These are phyloP conservation scores for Amblyopsis rosae DNA, from an alignment of 2,113 vertebrate species.

Conservation along the genomic window DNA sequence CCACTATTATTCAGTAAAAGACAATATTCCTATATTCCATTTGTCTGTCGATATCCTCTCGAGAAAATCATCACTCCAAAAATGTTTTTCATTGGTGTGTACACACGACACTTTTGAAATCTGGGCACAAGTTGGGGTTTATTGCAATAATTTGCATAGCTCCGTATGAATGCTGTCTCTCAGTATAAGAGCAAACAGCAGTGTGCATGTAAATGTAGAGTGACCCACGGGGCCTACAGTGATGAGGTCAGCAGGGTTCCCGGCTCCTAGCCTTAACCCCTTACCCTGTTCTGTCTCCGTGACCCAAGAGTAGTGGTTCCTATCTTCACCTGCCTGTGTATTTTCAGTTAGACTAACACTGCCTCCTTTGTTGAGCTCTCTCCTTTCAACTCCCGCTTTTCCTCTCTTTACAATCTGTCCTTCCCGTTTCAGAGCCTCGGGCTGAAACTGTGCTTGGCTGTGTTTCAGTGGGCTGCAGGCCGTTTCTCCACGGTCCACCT, in stretches of 20 bases:
- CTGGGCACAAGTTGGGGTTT: too few species aligned
- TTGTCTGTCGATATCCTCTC: too few species aligned
- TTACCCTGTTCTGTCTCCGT: conserved; percentile 51
- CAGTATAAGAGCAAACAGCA: too few species aligned
- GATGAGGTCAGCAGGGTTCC: conserved; percentile 51
- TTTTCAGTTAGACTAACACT: conserved; percentile 59
- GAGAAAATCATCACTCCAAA: too few species aligned
- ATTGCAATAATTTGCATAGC: too few species aligned
- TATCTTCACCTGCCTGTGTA: conserved; percentile 47
- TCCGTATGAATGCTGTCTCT: too few species aligned
- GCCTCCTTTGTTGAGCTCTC: conserved; percentile 61
- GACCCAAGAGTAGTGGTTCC: conserved; percentile 42
- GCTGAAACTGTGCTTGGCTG: conserved; percentile 45
- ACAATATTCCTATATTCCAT: too few species aligned
- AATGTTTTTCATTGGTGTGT: too few species aligned
- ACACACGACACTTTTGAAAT: too few species aligned
- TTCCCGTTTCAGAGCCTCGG: conserved; percentile 33
- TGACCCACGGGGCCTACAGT: conserved; percentile 54
- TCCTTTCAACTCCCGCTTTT: conserved; percentile 26
- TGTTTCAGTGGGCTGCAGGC: conserved; percentile 31
- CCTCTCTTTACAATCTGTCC: conserved; percentile 24
- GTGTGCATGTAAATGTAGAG: not conserved
- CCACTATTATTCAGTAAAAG: too few species aligned
- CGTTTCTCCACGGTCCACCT: conserved; percentile 55
- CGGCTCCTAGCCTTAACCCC: conserved; percentile 35